Evolutionary conservation across 2,113 vertebrate species (phyloP).

Genomic region (Aptenodytes forsteri): DNA sequence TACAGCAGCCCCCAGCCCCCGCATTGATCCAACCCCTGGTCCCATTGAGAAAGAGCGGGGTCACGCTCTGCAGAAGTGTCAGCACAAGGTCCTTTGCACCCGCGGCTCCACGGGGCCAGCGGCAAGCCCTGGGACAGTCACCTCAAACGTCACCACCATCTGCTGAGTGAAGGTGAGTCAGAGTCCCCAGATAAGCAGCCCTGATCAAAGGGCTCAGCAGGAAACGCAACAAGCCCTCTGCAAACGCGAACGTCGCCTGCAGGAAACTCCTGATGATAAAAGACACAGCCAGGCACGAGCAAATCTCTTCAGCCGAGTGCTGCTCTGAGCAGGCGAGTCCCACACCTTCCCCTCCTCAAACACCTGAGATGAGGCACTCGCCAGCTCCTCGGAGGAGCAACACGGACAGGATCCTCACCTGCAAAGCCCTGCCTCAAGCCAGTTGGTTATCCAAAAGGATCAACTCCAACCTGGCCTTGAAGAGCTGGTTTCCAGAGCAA

Average conservation of each 20-base stretch:
- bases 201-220: constrained; percentile 31
- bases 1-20: neutral
- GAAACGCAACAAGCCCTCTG: neutral
- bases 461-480: neutral
- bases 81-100: neutral
- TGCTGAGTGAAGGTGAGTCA: constrained; percentile 3
- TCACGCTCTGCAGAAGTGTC: accelerated
- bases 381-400: accelerated
- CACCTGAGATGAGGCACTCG: neutral
- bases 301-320: neutral
- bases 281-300: neutral
- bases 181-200: constrained; percentile 40
- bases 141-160: neutral
- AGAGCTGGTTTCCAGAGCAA: neutral
- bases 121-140: neutral
- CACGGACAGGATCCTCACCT: accelerated
- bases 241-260: neutral
- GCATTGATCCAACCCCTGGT: accelerated
- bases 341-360: neutral
- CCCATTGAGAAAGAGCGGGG: neutral
- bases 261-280: neutral
- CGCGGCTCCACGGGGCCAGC: accelerated
- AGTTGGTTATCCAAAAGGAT: neutral
- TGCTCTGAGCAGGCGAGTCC: neutral
- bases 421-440: neutral